These are phyloP conservation scores for Suricata suricatta DNA, from an alignment of 2,113 vertebrate species.

Conservation along the genomic window DNA sequence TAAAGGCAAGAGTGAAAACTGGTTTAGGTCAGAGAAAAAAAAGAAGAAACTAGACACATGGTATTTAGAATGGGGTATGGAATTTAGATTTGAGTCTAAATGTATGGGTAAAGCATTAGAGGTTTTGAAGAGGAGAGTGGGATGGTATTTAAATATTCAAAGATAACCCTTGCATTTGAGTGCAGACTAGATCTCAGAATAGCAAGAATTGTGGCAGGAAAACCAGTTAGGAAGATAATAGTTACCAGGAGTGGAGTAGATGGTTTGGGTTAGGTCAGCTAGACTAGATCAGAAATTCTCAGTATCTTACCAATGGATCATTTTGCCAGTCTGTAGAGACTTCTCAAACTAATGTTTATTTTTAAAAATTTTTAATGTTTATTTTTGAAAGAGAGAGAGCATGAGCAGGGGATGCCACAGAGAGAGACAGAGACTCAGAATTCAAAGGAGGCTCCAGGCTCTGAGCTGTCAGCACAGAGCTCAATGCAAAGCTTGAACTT, in stretches of 20 bases:
- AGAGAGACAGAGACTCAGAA: too few species aligned
- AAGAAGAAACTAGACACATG: not conserved
- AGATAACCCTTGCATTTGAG: not conserved
- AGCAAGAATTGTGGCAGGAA: not conserved
- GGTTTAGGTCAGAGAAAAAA: not conserved
- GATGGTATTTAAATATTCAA: not conserved
- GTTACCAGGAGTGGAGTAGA: not conserved
- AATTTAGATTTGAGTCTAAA: not conserved
- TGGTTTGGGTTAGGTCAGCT: not conserved
- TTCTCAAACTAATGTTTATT: not conserved
- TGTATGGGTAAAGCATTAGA: not conserved
- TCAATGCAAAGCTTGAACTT: too few species aligned
- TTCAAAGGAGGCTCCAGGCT: too few species aligned
- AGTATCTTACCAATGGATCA: not conserved
- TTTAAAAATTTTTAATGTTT: too few species aligned
- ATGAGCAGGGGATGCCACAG: too few species aligned
- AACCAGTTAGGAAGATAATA: not conserved
- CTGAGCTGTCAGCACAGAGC: too few species aligned
- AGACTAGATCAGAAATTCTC: not conserved
- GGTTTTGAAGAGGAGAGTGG: not conserved
- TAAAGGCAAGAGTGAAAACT: not conserved
- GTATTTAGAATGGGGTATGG: not conserved
- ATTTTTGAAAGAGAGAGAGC: too few species aligned
- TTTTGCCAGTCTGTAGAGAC: not conserved
- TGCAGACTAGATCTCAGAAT: not conserved